Base-by-base conservation (phyloP, 2,113 vertebrate genomes). In the Zosterops pallidus region DNA sequence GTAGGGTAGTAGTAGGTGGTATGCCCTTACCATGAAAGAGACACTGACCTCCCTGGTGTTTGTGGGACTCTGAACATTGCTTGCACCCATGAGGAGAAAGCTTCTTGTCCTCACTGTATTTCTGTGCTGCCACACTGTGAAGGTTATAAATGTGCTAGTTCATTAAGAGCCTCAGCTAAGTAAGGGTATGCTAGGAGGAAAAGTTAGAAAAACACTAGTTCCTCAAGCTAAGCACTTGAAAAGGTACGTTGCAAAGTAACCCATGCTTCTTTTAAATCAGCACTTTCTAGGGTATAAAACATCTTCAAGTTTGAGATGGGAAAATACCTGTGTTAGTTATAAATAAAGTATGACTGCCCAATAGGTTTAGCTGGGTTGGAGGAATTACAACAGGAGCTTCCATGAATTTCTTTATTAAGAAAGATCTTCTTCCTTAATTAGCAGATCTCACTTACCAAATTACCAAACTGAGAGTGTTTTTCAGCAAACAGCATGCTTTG, bases 1-100 rank as follows among this genome's bases (percentile, higher is more conserved):
- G n/a, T 1, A 3, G 44, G 16, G 21, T 57, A 71, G 33, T 17
- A 50, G 37, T 1, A 3, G 3, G 5, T 0, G 7, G 9, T 16
- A 33, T 35, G n/a, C 9, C n/a, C 18, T 15, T 8, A 6, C 42
- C 42, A 16, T 2, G 6, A 5, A 21, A 15, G 21, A 20, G 7
- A 0, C 47, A 26, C 19, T 8, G 23, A 11, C 15, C 26, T 44
- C n/a, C 12, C 12, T 35, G 26, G 4, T 7, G 9, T 2, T 39
- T 13, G 3, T 5, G 12, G 19, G 42, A 17, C 24, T 82, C 44
- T 44, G 39, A 44, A 12, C 5, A 4, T 8, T 18, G 47, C 35
- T 8, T 18, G 44, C 35, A 68, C 3, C 29, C 19, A 0, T 7
- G 29, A 60, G 2, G 4, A 16, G 47, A 37, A 1, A 8, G 31